A percentile compares a stretch with the other conserved stretches of the same genome.
Evolutionary conservation across 2,888 invertebrate species (phyloP).

Genomic region (Agapostemon virescens): DNA sequence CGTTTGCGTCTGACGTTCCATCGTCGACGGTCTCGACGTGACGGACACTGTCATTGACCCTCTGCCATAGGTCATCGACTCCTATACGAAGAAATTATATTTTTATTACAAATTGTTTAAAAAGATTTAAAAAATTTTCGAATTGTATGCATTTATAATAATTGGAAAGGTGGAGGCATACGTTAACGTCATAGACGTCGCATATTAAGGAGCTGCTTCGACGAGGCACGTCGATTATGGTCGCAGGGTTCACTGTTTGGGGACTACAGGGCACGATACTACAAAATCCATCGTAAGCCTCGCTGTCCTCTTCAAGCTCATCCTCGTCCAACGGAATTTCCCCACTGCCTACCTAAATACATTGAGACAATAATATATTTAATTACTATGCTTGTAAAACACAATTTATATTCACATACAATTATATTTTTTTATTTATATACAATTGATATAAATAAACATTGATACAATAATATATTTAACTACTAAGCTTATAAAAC

Average conservation of each 20-base stretch:
- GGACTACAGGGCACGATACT: constrained; percentile 71
- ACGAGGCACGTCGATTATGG: constrained; percentile 73
- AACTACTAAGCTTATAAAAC: no score
- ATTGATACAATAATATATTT: neutral
- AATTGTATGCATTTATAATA: neutral
- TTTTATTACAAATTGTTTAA: neutral
- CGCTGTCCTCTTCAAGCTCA: constrained; percentile 85
- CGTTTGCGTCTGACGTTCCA: constrained; percentile 92
- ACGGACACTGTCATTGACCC: constrained; percentile 63
- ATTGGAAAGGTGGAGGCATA: neutral
- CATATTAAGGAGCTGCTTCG: constrained; percentile 84
- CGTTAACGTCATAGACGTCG: constrained; percentile 84
- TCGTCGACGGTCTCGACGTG: constrained; percentile 82
- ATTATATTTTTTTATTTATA: no score
- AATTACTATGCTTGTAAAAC: no score
- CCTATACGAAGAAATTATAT: constrained; percentile 25
- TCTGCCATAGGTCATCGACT: constrained; percentile 44
- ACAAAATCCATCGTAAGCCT: constrained; percentile 68
- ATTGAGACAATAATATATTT: neutral
- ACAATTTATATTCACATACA: no score
- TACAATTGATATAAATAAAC: no score
- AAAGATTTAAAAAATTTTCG: neutral
- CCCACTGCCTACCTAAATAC: constrained; percentile 88
- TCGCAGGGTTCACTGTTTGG: constrained; percentile 75
- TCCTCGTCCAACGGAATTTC: constrained; percentile 91